These are phyloP conservation scores for Podotricha telesiphe DNA, from an alignment of 2,888 invertebrate genomes.

Conservation along the genomic window DNA sequence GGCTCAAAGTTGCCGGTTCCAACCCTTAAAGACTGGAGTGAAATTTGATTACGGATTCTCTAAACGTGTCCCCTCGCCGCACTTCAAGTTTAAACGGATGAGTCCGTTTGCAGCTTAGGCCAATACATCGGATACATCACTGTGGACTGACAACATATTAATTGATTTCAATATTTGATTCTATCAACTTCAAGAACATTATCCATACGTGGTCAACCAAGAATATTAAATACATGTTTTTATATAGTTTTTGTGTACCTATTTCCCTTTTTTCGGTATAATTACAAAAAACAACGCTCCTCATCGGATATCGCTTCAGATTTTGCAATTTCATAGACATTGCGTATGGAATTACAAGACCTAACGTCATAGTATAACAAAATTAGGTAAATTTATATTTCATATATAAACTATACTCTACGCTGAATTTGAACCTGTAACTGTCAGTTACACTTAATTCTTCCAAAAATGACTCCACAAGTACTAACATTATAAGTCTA, in stretches of 20 bases:
- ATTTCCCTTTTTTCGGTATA: no score
- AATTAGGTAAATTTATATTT: no score
- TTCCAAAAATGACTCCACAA: background rate
- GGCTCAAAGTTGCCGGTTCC: conserved; percentile 79
- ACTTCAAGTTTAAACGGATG: conserved; percentile 73
- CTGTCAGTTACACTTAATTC: no score
- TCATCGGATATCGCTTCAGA: no score
- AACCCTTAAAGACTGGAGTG: conserved; percentile 82
- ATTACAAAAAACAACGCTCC: no score
- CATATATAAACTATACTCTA: background rate
- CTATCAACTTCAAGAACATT: background rate
- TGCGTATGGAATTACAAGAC: no score
- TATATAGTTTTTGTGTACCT: no score
- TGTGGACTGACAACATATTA: conserved; percentile 18
- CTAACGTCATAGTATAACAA: no score
- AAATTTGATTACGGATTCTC: conserved; percentile 81
- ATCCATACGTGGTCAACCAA: background rate
- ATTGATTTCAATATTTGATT: conserved; percentile 13
- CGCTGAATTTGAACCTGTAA: background rate
- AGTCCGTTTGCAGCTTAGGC: conserved; percentile 55
- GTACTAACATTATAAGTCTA: background rate
- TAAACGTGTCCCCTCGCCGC: conserved; percentile 73
- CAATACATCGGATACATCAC: conserved; percentile 29
- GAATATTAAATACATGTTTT: no score
- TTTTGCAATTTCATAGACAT: no score